Percentiles rank a stretch among this genome's conserved stretches.
phyloP scores from a whole-genome alignment of 2,797 vertebrate species.

The Melanotaenia pygmaea region DNA sequence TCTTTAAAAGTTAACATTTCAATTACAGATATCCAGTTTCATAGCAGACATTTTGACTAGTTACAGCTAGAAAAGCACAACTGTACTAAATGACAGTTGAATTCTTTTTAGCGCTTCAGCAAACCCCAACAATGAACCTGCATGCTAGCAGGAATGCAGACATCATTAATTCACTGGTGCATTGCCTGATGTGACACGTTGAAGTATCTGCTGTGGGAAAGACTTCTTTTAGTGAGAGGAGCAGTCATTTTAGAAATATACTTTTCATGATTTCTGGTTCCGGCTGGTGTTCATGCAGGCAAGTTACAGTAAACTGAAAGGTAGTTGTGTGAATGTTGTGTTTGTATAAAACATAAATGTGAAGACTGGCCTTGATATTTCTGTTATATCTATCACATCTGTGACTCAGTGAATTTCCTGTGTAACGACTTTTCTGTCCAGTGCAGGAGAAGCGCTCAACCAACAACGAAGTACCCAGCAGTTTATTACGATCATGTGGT shows the following conservation, averaged over 20 bases:
- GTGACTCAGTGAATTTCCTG: not conserved
- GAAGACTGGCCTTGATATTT: too few species aligned
- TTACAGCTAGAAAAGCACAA: not conserved
- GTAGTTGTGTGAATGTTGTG: not conserved
- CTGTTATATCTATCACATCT: not conserved
- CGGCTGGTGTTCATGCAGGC: not conserved
- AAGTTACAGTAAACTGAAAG: not conserved
- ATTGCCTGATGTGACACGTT: not conserved
- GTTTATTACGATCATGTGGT: not conserved
- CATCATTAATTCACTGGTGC: not conserved
- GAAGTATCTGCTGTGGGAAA: not conserved
- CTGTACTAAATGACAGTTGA: not conserved
- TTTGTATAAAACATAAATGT: not conserved
- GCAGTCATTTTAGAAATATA: not conserved
- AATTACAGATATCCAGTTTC: not conserved
- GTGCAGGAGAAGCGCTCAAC: not conserved
- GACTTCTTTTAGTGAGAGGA: not conserved
- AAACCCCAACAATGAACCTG: constrained; percentile 1
- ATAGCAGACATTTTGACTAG: not conserved
- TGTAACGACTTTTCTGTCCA: not conserved
- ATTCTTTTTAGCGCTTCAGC: not conserved
- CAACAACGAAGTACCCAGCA: not conserved
- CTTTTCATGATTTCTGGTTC: not conserved
- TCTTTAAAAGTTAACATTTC: not conserved
- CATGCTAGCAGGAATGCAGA: constrained; percentile 6